phyloP scores from a whole-genome alignment of 2,888 invertebrate species.

The Punctoribates punctum region DNA sequence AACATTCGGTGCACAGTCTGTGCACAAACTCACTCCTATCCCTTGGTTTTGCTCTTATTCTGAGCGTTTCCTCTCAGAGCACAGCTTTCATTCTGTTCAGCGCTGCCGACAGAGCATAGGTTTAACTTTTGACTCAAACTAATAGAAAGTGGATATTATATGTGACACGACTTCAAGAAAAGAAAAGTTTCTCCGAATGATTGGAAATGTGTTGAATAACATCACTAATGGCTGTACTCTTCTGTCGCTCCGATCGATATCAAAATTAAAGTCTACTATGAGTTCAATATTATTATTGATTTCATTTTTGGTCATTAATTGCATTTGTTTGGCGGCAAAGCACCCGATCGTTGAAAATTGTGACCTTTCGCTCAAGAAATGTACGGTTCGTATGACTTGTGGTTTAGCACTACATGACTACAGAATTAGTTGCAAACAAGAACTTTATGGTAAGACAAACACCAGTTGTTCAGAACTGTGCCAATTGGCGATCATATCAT shows the following conservation, averaged over 20 bases:
- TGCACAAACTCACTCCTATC: not conserved
- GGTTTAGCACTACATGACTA: conserved; percentile 42
- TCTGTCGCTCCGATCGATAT: too few relatives aligned
- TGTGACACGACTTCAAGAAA: conserved; percentile 5
- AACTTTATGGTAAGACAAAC: conserved; percentile 29
- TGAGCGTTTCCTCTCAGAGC: not conserved
- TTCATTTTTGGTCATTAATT: not conserved
- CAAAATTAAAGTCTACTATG: not conserved
- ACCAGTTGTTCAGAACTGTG: conserved; percentile 42
- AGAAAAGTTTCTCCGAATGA: not conserved
- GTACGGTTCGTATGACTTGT: conserved; percentile 40
- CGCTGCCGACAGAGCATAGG: not conserved
- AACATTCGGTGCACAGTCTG: too few relatives aligned
- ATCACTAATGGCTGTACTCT: too few relatives aligned
- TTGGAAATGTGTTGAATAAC: too few relatives aligned
- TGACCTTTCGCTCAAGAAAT: conserved; percentile 35
- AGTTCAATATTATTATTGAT: not conserved
- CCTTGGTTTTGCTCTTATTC: not conserved
- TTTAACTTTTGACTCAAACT: not conserved
- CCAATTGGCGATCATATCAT: conserved; percentile 39
- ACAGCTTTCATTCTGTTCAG: not conserved
- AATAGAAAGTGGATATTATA: not conserved
- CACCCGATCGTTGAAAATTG: conserved; percentile 6
- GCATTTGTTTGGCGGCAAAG: not conserved
- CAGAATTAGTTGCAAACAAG: conserved; percentile 39